Evolutionary conservation across 2,888 invertebrate genomes (phyloP), one percentile per base, ranked within the genome.

Genomic region (Trichogramma evanescens): DNA sequence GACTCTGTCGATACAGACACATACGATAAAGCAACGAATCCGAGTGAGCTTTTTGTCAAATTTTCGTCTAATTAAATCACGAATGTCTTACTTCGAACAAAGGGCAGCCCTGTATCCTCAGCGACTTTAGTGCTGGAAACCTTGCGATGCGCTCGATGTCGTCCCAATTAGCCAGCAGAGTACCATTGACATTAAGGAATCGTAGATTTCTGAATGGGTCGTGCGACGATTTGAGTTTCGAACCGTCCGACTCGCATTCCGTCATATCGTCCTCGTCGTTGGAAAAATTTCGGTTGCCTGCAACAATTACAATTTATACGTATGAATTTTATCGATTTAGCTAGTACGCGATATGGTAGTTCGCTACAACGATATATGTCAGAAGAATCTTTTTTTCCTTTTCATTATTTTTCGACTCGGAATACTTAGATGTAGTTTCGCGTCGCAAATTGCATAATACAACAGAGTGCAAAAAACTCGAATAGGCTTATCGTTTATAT

Each of bases 61-160:
- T 3, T 10, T n/a, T 48, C 26, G 6, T 10, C 10, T 48, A 10
- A 48, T 6, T 48, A 48, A 6, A 10, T 48, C 48, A 48, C 4
- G 13, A 1, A 48, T 10, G 4, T 10, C 26, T 13, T 65, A 82
- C 82, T 80, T 84, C 82, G 66, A 86, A 80, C 46, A 86, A 75
- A 40, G 85, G 84, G 63, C 85, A 82, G 46, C 89, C 89, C 80
- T 89, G 89, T 65, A 95, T 87, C 71, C 95, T 83, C 63, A 96
- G 83, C 79, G 93, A 92, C 67, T 85, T 86, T 59, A 97, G 82
- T 7, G 86, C 83, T 1, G 91, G 93, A 80, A 95, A 95, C 73
- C 85, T 85, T 57, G 89, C 86, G 66, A 96, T 82, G 68, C 89
- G 84, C 72, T 95, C 95, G 62, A 96, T 88, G 72, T 95, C 93